Base-by-base conservation (phyloP, 2,888 invertebrate genomes). In the Heliconius charithonia region DNA sequence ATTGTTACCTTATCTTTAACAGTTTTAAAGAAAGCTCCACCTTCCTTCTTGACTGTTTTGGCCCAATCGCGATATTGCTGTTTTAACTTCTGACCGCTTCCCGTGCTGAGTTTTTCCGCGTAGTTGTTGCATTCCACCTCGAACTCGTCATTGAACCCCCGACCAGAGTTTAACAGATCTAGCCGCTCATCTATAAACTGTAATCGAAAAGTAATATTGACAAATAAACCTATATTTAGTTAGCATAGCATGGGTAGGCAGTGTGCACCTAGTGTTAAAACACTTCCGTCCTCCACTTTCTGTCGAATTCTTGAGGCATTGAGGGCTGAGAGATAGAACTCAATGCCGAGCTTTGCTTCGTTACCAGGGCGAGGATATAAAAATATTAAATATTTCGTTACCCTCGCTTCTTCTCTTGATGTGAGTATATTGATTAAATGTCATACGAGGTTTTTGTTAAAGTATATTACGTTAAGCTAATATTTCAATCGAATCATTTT, bases 101-200 rank as follows among this genome's bases (percentile, higher is more conserved):
- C 93, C 0, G 92, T 89, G 90, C 94, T 87, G 85, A 94, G 87
- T 89, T 95, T 86, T 87, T 95, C 89, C 76, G 97, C 79, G 97
- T 97, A 94, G 51, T 85, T 79, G 79, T 91, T 92, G 82, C 94
- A 95, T 92, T 99, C 99, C 87, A 97, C 96, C 92, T 99, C 99
- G 91, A 99, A 99, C 88, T 99, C 98, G 90, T 99, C 99, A 59
- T 97, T 97, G 89, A 98, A 98, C 0, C 98, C 98, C 79, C 97
- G 95, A 0, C 99, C 99, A n/a, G 97, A 97, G 90, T 99, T 99
- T 82, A 99, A 95, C 96, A 98, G 97, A 84, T 98, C 97, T 84
- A 99, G 94, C 85, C 99, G 96, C 92, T 99, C 99, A 88, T 99
- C 99, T 87, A 99, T 98, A 90, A 99, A 99, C 97, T 98, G 92